phyloP scores from a whole-genome alignment of 2,888 invertebrate species.

The Hesperia comma region DNA sequence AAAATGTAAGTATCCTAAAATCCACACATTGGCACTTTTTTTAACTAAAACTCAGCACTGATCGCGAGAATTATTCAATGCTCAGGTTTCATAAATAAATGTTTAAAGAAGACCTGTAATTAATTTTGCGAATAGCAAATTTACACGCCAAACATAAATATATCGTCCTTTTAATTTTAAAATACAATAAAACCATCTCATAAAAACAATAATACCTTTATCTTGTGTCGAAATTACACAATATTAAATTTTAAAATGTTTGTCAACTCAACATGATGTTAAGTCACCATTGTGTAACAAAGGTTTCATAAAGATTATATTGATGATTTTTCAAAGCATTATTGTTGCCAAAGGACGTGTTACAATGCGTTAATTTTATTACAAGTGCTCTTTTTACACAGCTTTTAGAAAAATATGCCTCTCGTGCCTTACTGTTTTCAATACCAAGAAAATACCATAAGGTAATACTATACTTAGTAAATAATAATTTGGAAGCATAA shows the following conservation, averaged over 20 bases:
- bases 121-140: neutral
- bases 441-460: constrained; percentile 4
- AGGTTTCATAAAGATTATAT: too few species aligned
- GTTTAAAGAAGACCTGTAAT: neutral
- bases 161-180: neutral
- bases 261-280: too few species aligned
- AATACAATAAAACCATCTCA: neutral
- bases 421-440: too few species aligned
- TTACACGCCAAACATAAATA: neutral
- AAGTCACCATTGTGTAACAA: too few species aligned
- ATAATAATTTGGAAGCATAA: constrained; percentile 5
- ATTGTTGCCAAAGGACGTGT: too few species aligned
- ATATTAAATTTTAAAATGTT: too few species aligned
- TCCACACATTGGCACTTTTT: constrained; percentile 62
- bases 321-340: too few species aligned
- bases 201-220: too few species aligned
- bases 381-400: too few species aligned
- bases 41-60: constrained; percentile 15
- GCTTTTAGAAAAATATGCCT: too few species aligned
- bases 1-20: constrained; percentile 62
- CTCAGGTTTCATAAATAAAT: neutral
- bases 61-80: constrained; percentile 8
- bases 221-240: too few species aligned
- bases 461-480: constrained; percentile 12
- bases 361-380: too few species aligned